Conservation (phyloP, 1,140 invertebrate species). For the Dufourea novaeangliae region DNA sequence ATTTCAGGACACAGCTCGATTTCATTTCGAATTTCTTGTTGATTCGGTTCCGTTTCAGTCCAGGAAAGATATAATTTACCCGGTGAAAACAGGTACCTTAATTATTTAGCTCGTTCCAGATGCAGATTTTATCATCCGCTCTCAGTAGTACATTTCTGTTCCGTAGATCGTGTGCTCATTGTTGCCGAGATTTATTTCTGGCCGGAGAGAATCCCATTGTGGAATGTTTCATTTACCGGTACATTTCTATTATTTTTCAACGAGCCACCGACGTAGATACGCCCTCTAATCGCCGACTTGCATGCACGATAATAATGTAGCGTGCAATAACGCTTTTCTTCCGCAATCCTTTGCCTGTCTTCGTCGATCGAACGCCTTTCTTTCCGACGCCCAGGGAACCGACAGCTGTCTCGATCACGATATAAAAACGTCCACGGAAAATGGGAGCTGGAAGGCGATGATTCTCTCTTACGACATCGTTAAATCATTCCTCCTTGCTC, state of each 20-base stretch:
- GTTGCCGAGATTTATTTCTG: constrained; percentile 49
- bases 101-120: background rate
- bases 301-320: constrained; percentile 55
- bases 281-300: constrained; percentile 66
- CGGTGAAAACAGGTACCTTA: background rate
- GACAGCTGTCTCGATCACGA: constrained; percentile 32
- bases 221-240: background rate
- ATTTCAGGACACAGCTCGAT: no score
- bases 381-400: constrained; percentile 18
- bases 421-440: constrained; percentile 24
- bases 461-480: constrained; percentile 10
- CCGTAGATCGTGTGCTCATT: constrained; percentile 33
- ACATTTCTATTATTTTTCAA: constrained; percentile 16
- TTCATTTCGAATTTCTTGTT: no score
- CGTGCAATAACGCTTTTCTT: constrained; percentile 51
- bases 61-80: no score
- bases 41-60: no score
- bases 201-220: constrained; percentile 15
- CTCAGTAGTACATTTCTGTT: background rate
- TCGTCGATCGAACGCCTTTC: constrained; percentile 12
- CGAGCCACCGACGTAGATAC: constrained; percentile 24
- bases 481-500: constrained; percentile 1
- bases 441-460: constrained; percentile 15
- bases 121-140: background rate
- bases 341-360: constrained; percentile 20